Percentiles rank a stretch among this genome's conserved stretches.
These are phyloP conservation scores for Chironomus riparius DNA, from an alignment of 2,888 invertebrate genomes.

Conservation along the genomic window DNA sequence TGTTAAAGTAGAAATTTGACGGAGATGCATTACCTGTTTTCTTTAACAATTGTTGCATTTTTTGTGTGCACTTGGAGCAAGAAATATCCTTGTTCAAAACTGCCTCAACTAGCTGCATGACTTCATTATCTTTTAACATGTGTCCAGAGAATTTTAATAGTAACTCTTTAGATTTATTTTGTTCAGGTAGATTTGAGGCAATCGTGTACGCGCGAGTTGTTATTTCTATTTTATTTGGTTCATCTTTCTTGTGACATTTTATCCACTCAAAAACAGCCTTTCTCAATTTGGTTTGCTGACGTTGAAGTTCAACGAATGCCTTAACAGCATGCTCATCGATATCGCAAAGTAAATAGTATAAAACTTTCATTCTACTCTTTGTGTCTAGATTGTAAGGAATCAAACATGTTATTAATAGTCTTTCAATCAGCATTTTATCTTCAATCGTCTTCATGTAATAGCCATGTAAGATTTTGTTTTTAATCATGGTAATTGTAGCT, in stretches of 20 bases:
- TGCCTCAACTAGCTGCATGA: neutral
- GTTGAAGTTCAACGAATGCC: slow-evolving; percentile 6
- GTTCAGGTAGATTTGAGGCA: neutral
- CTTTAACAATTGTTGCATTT: neutral
- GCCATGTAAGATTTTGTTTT: slow-evolving; percentile 5
- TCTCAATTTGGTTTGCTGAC: neutral
- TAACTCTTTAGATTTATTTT: neutral
- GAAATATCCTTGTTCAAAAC: neutral
- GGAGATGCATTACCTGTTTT: neutral
- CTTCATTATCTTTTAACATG: neutral
- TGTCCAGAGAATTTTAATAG: neutral
- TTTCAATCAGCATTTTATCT: slow-evolving; percentile 1
- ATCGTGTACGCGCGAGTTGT: neutral
- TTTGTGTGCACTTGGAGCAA: neutral
- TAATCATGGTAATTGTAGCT: neutral
- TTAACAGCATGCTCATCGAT: neutral
- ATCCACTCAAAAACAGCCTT: neutral
- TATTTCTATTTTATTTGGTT: neutral
- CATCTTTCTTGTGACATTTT: neutral
- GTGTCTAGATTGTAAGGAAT: neutral
- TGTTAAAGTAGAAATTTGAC: neutral
- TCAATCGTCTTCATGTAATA: slow-evolving; percentile 5
- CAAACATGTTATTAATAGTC: neutral
- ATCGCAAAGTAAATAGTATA: neutral
- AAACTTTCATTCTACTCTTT: neutral